Conservation (phyloP, 2,113 vertebrate species). For the Siniperca knerii region DNA sequence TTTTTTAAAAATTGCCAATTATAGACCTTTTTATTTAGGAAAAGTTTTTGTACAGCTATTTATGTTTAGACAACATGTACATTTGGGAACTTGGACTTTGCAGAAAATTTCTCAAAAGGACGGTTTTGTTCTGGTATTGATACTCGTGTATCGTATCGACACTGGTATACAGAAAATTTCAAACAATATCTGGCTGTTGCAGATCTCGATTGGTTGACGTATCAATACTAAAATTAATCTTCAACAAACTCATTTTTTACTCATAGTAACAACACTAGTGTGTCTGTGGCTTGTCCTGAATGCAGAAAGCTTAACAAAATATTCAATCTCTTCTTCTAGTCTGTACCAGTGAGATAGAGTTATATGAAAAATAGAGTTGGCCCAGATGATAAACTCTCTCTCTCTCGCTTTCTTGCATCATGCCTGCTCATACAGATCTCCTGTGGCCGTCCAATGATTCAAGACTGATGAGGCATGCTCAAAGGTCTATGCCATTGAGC, state of each 20-base stretch:
- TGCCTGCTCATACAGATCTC: slow-evolving; percentile 62
- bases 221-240: slow-evolving; percentile 9
- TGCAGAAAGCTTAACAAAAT: slow-evolving; percentile 20
- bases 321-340: slow-evolving; percentile 18
- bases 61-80: background rate
- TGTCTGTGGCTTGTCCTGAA: slow-evolving; percentile 12
- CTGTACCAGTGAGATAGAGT: slow-evolving; percentile 44
- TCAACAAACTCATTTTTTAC: background rate
- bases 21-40: background rate
- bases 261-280: background rate
- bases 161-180: background rate
- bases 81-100: background rate
- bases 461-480: slow-evolving; percentile 81
- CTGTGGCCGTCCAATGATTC: slow-evolving; percentile 73
- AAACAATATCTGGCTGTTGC: background rate
- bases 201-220: background rate
- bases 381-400: slow-evolving; percentile 58
- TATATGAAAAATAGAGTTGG: slow-evolving; percentile 62
- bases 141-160: background rate
- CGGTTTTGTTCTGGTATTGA: background rate
- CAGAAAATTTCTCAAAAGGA: background rate
- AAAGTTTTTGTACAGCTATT: background rate
- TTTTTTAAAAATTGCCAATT: background rate
- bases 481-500: slow-evolving; percentile 80
- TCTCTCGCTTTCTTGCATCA: slow-evolving; percentile 64